Base-by-base conservation (phyloP, 2,888 invertebrate species). In the Drosophila austrosaltans region DNA sequence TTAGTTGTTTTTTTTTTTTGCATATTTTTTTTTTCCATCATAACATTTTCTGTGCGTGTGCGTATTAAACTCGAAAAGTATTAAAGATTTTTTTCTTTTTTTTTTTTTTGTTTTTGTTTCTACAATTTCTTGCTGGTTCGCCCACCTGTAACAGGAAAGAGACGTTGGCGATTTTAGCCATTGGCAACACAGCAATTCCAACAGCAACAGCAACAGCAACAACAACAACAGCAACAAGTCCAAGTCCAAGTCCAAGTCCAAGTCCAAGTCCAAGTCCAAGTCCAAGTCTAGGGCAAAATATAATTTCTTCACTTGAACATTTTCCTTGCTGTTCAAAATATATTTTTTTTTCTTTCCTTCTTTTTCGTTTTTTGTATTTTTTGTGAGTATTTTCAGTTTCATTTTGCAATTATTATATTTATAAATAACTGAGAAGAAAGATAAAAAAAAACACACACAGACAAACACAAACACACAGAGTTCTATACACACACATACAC, bases 231-330 rank as follows among this genome's bases (percentile, higher is more conserved):
- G 60, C 57, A 61, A 60, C 69, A 63, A 20, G 42, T 76, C 77
- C 80, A 84, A 84, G 84, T 82, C 80, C 80, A 83, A 82, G 81
- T 78, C 79, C 83, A 82, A 78, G 77, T 63, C 72, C 80, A 83
- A 82, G 81, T 78, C 79, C 69, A 63, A 20, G 42, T 76, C 77
- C 80, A 84, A 84, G 84, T 82, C 80, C 80, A 83, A 82, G 81
- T 78, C 79, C 83, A 82, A 78, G 77, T 63, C 72, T 68, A 73
- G 73, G 72, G 72, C 72, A 65, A 64, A 60, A 42, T 53, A 36
- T 7, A 44, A 30, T 61, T 36, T 59, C 40, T 40, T 48, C 6
- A 48, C 10, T 48, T 12, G 12, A 48, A 12, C 22, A 25, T 48
- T 3, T 48, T 16, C 25, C 25, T 48, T 10, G 25, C 25, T 48